Base-by-base conservation (phyloP, 2,113 vertebrate species). In the Phocoena sinus region DNA sequence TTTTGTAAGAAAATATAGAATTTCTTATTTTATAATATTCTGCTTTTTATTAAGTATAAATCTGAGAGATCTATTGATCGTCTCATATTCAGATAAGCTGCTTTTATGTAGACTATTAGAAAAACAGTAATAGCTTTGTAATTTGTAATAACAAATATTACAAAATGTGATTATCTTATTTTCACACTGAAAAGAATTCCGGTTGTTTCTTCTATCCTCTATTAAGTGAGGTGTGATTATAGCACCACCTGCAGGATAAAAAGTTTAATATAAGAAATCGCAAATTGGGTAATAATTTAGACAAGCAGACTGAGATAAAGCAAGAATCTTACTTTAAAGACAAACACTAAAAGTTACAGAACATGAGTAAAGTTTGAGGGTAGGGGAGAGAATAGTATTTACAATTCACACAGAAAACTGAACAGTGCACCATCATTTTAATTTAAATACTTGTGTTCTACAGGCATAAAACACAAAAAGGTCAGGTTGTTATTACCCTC, bases 221-320 rank as follows among this genome's bases (percentile, higher is more conserved):
- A 62, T 28, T 56, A 80, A 95, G 92, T 93, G 28, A 96, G 28
- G 18, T 83, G 12, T 93, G 93, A 95, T 60, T 98, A 89, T 70
- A 96, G 89, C 97, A 97, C 96, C 98, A 98, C 74, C 98, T 97
- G 47, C 95, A 96, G 97, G 93, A 93, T 74, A 93, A 94, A 97
- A 93, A n/a, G 33, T 81, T 89, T 94, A 92, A 87, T 23, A 89
- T 71, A 97, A 58, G 26, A 85, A 85, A 93, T 31, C 60, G 50
- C 44, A 83, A 90, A 44, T 82, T 15, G 8, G 23, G 26, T 50
- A 74, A 26, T 67, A 87, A 96, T 33, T 81, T 65, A 94, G 38
- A 94, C 44, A 96, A 63, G 8, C 5, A 92, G 23, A 94, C 0
- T 58, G 31, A 80, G 15, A 65, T 60, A 89, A 76, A 91, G 28